These are phyloP conservation scores for Tetramorium parvispinum DNA, from an alignment of 1,140 invertebrate species.

Conservation along the genomic window DNA sequence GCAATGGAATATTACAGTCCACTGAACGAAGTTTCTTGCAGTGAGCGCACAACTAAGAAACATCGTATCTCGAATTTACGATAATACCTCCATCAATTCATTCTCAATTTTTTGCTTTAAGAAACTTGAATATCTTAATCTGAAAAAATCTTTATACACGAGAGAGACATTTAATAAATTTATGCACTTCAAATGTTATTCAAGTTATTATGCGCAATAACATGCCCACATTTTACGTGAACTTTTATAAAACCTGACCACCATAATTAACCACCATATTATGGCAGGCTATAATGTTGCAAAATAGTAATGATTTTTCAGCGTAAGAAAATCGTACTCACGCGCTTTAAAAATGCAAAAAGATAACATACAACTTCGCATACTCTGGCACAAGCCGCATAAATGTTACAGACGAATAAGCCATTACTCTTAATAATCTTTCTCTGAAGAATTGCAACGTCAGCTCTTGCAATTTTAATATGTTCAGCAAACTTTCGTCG, in stretches of 20 bases:
- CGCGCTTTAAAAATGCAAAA: conserved; percentile 4
- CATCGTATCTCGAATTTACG: conserved; percentile 11
- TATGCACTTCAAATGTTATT: not conserved
- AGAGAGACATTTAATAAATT: not conserved
- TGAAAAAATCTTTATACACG: not conserved
- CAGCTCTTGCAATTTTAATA: conserved; percentile 46
- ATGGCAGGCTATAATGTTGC: not conserved
- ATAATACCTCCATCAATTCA: conserved; percentile 14
- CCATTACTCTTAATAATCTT: conserved; percentile 57
- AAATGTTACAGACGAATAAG: conserved; percentile 37
- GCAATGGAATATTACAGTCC: conserved; percentile 22
- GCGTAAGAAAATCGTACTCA: not conserved
- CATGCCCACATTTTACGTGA: not conserved
- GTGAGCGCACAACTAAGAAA: conserved; percentile 19
- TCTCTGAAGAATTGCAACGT: conserved; percentile 47
- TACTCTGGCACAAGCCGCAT: not conserved
- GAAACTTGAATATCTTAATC: not conserved
- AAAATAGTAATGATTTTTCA: not conserved
- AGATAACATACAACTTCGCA: not conserved
- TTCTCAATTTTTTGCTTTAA: not conserved
- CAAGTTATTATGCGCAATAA: not conserved
- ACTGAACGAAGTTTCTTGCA: not conserved
- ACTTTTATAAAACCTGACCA: not conserved
- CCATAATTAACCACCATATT: not conserved
- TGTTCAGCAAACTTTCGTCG: conserved; percentile 31